Conservation (phyloP, 2,888 invertebrate species). For the Nephrotoma appendiculata region DNA sequence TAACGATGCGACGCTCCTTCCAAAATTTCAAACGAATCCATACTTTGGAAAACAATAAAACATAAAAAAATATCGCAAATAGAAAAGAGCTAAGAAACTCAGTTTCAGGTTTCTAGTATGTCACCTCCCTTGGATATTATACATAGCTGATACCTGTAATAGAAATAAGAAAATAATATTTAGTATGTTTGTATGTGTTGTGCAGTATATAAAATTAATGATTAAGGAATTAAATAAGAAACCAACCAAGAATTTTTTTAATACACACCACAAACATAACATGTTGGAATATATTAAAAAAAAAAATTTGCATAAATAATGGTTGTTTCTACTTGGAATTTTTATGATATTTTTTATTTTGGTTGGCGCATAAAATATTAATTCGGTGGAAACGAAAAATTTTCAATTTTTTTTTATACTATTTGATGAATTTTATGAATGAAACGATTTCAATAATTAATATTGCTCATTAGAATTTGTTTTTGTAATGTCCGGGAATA, state of each 20-base stretch:
- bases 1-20: neutral
- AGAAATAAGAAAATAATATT: slow-evolving; percentile 3
- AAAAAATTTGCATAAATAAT: neutral
- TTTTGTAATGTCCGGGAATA: neutral
- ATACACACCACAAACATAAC: neutral
- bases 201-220: neutral
- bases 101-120: neutral
- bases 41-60: neutral
- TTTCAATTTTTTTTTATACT: neutral
- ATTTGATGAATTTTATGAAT: neutral
- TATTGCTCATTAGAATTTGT: neutral
- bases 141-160: slow-evolving; percentile 1
- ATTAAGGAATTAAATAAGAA: neutral
- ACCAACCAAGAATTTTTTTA: neutral
- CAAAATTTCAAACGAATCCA: neutral
- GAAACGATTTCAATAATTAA: neutral
- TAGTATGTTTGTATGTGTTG: neutral
- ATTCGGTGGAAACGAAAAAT: neutral
- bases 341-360: neutral
- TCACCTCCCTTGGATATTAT: neutral
- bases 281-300: neutral
- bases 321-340: neutral
- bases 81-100: neutral
- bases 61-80: neutral
- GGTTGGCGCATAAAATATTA: neutral